Percentiles rank a stretch among this genome's conserved stretches.
Evolutionary conservation across 1,140 invertebrate species (phyloP).

Genomic region (Adelges cooleyi): DNA sequence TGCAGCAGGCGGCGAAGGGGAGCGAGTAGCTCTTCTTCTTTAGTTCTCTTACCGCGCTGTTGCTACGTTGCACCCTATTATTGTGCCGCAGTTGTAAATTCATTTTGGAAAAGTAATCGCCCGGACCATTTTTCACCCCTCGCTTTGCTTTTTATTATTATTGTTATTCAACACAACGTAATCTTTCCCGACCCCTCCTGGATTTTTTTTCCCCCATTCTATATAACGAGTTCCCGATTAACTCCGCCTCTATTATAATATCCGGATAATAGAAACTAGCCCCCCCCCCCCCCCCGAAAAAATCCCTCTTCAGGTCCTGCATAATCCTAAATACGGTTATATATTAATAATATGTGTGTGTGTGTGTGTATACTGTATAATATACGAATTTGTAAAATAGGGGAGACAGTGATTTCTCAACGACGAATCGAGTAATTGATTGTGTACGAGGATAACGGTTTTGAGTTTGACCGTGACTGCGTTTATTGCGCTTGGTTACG

Average conservation of each 20-base stretch:
- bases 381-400: too few species aligned
- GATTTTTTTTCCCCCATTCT: neutral
- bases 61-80: too few species aligned
- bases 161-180: constrained; percentile 13
- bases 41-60: constrained; percentile 17
- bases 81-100: constrained; percentile 14
- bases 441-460: too few species aligned
- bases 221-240: constrained; percentile 21
- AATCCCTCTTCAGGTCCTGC: too few species aligned
- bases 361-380: too few species aligned
- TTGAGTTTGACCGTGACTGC: too few species aligned
- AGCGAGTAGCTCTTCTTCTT: neutral
- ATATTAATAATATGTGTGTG: too few species aligned
- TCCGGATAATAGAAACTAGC: too few species aligned
- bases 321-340: too few species aligned
- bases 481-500: too few species aligned
- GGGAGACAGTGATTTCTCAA: neutral
- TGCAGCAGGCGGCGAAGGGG: neutral
- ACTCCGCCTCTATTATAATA: neutral
- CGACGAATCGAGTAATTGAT: neutral
- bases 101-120: constrained; percentile 23
- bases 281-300: too few species aligned
- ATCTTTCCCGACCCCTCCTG: constrained; percentile 15
- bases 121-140: constrained; percentile 21
- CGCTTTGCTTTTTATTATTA: neutral